Percentiles rank a stretch among this genome's conserved stretches.
Conservation (phyloP, 2,888 invertebrate genomes). For the Zaprionus bogoriensis region DNA sequence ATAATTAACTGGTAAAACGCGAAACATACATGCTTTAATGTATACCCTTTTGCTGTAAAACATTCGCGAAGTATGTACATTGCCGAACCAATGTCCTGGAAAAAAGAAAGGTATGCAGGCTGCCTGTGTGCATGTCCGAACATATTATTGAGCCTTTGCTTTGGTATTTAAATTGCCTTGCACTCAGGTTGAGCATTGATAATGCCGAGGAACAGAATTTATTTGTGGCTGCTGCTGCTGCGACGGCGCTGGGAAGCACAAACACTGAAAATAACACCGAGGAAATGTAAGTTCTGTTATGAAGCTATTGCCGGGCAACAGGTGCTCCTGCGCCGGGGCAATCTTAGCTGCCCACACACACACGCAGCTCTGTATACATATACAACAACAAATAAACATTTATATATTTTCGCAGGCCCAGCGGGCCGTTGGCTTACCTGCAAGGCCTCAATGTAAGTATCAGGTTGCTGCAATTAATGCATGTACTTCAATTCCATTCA, state of each 20-base stretch:
- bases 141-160: neutral
- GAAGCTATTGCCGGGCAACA: slow-evolving; percentile 11
- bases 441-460: slow-evolving; percentile 76
- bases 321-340: slow-evolving; percentile 3
- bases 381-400: neutral
- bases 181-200: slow-evolving; percentile 11
- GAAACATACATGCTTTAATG: neutral
- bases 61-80: slow-evolving; percentile 29
- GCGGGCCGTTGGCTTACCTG: slow-evolving; percentile 72
- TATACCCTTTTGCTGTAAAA: neutral
- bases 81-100: slow-evolving; percentile 54
- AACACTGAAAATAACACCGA: slow-evolving; percentile 19
- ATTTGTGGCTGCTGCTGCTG: neutral
- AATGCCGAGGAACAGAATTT: slow-evolving; percentile 14
- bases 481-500: neutral
- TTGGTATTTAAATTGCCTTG: neutral
- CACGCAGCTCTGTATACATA: neutral
- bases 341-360: neutral
- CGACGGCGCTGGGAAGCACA: slow-evolving; percentile 13
- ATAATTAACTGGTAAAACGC: neutral
- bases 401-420: slow-evolving; percentile 30
- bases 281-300: slow-evolving; percentile 21
- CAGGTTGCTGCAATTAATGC: neutral
- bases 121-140: neutral
- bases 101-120: slow-evolving; percentile 52